Evolutionary conservation across 2,113 vertebrate species (phyloP), one percentile per base, ranked within the genome.

Genomic region (Oceanodroma tethys): DNA sequence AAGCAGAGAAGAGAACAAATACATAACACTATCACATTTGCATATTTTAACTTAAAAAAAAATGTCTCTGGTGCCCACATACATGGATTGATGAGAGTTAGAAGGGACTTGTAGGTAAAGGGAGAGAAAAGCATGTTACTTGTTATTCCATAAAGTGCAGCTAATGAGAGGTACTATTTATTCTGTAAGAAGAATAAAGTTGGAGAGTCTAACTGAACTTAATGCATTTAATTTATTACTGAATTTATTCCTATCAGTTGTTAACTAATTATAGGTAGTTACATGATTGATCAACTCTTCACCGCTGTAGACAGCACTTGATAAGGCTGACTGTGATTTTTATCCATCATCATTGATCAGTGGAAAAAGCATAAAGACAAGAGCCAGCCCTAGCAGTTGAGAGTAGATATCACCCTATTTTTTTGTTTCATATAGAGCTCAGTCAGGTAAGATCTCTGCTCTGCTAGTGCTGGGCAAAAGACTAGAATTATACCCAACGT

Each of bases 181-280:
- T 71, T 79, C 21, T 10, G 13, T 58, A 47, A 40, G 47, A 96
- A 93, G 36, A 88, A 66, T 76, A 32, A 88, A 52, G 7, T 47
- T 75, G 21, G 23, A 81, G 29, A 81, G 13, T 53, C 72, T 84
- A 73, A 62, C 12, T 74, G 30, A 47, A 76, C 23, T 76, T 47
- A 75, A 80, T 60, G 5, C 5, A 34, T 91, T 86, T 85, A 67
- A 59, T 93, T 80, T 88, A 78, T 74, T 94, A 50, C 32, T 59
- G 42, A 67, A 62, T 63, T 34, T n/a, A 81, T 63, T 81, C 38
- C 23, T 45, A 67, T 63, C 36, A 25, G 30, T 21, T 86, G n/a
- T 53, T 70, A 79, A 48, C 7, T 86, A 70, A 63, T 79, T 85
- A 47, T 42, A n/a, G 5, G 20, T 80, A 70, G 30, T 66, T 74